A percentile compares a stretch with the other conserved stretches of the same genome.
These are phyloP conservation scores for Lochmaea crataegi DNA, from an alignment of 2,888 invertebrate genomes.

Conservation along the genomic window DNA sequence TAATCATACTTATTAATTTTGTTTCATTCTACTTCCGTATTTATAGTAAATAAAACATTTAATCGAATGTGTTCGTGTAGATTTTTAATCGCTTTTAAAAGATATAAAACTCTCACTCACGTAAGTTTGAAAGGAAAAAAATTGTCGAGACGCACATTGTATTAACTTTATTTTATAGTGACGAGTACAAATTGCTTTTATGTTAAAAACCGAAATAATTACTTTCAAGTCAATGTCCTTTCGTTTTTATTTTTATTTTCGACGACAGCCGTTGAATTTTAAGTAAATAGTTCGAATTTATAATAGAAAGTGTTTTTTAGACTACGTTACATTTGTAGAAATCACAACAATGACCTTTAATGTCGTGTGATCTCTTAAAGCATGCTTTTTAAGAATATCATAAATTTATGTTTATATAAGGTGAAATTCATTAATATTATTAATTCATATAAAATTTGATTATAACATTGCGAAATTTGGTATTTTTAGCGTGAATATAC, in stretches of 20 bases:
- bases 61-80: background rate
- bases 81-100: background rate
- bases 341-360: slow-evolving; percentile 2
- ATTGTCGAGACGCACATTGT: background rate
- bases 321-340: background rate
- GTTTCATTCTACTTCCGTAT: no score
- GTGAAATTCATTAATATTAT: background rate
- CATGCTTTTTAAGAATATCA: background rate
- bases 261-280: background rate
- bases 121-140: background rate
- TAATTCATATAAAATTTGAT: background rate
- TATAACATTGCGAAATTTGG: no score
- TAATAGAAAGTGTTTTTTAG: slow-evolving; percentile 13
- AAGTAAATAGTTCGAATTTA: slow-evolving; percentile 10
- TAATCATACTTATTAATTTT: no score
- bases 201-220: background rate
- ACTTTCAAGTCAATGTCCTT: slow-evolving; percentile 12
- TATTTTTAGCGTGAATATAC: no score
- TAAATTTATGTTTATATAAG: background rate
- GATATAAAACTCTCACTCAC: slow-evolving; percentile 9
- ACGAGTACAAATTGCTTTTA: background rate
- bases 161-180: background rate
- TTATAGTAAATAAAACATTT: background rate
- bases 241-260: background rate
- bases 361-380: slow-evolving; percentile 1